Evolutionary conservation across 1,140 invertebrate genomes (phyloP), one percentile per base, ranked within the genome.

Genomic region (Wasmannia auropunctata): DNA sequence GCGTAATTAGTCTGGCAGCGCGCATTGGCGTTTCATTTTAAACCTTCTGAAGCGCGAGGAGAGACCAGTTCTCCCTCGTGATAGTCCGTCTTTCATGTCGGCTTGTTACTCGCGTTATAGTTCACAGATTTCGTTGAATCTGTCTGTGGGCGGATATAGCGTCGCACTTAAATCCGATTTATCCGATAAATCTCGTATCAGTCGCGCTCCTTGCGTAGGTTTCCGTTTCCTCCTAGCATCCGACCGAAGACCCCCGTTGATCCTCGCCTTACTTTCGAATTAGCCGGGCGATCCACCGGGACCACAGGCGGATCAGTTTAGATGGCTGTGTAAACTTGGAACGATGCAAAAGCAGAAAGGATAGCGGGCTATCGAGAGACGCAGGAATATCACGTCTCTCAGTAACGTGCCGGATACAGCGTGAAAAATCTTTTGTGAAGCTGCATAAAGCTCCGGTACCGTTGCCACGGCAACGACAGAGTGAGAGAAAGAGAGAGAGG

Each of bases 1-100:
- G 88, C 88, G 87, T 92, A 93, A 93, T 93, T 92, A 91, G 92
- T 92, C 86, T 56, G 87, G 25, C 31, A 34, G 84, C 37, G 84
- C 37, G 37, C 83, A 81, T 72, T 54, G 67, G 60, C 86, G 83
- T 91, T 91, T 88, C 79, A 85, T 90, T 86, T 76, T 90, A 90
- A 90, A 70, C 88, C 81, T 83, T 80, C 83, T 88, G 81, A 87
- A 89, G 77, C 88, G 80, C 75, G 69, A 81, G n/a, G n/a, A 81
- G 75, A 62, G 60, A 85, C 72, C 67, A 65, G 37, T 34, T 67
- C 37, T 28, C 37, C 40, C 43, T 25, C 10, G 31, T 19, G 22
- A 34, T 31, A 75, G 86, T 87, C 19, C 60, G 86, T 58, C 74
- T 87, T 87, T 87, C 63, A 86, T 72, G 88, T 79, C 88, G 75